Evolutionary conservation across 2,113 vertebrate species (phyloP), one percentile per base, ranked within the genome.

Genomic region (Solea solea): DNA sequence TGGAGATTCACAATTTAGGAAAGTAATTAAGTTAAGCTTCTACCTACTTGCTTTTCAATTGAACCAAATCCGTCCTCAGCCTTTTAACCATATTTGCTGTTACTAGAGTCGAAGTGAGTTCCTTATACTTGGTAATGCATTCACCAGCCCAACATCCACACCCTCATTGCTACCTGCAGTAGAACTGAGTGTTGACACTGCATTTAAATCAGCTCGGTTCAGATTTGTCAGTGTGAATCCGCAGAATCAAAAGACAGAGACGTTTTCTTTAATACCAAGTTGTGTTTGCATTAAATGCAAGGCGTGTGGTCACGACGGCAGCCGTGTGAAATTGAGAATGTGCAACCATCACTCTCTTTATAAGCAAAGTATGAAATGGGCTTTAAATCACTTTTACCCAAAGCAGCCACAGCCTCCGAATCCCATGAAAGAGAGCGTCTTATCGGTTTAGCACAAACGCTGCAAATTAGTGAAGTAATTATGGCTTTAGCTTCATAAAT

Each of bases 331-430:
- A 80, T 69, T 40, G 48, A 82, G 69, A 69, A 73, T 55, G 74
- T 62, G 71, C 64, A 67, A 83, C 74, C 74, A 82, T 81, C 71
- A 69, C 59, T 83, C 61, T 73, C 70, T 70, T 70, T 83, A 77
- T 86, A 90, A 88, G 83, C 81, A 82, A 78, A 86, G 82, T 91
- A 90, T 93, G 87, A 92, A 93, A 92, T 92, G 80, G 78, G 90
- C 83, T 87, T 91, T 88, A 90, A 90, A 87, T 87, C 71, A 86
- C 82, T 90, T 87, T 75, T 66, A 81, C 82, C 81, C 73, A 66
- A 54, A 85, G 78, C 83, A 78, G 68, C 80, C 64, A 64, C 73
- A 77, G 76, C 83, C 58, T 76, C 66, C 51, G 76, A 78, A 83
- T 81, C 80, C 84, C 78, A 82, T 91, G 69, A 86, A 83, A 86